A percentile compares a stretch with the other conserved stretches of the same genome.
phyloP scores from a whole-genome alignment of 2,888 invertebrate genomes.

The Drosophila conformis region DNA sequence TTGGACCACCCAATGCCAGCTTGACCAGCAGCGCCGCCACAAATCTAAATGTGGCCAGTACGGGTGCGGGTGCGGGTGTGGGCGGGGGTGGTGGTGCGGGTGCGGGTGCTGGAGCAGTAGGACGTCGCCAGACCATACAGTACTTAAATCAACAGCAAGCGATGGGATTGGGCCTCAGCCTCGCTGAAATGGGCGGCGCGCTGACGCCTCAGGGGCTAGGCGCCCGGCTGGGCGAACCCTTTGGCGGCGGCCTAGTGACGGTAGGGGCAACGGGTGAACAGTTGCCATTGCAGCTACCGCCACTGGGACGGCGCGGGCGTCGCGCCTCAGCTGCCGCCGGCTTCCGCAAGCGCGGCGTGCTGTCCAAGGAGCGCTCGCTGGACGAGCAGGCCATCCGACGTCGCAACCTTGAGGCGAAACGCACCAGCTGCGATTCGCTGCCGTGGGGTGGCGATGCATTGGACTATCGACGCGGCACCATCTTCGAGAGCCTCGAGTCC shows the following conservation, averaged over 20 bases:
- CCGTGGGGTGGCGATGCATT: slow-evolving; percentile 83
- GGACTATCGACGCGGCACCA: slow-evolving; percentile 83
- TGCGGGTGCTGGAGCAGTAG: neutral
- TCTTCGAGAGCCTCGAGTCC: slow-evolving; percentile 84
- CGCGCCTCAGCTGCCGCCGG: slow-evolving; percentile 83
- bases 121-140: slow-evolving; percentile 84
- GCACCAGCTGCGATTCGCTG: slow-evolving; percentile 84
- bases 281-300: slow-evolving; percentile 71
- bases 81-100: slow-evolving; percentile 6
- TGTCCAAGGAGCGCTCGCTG: slow-evolving; percentile 84
- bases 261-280: slow-evolving; percentile 49
- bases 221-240: slow-evolving; percentile 84
- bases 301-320: slow-evolving; percentile 79
- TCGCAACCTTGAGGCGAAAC: slow-evolving; percentile 86
- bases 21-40: slow-evolving; percentile 49
- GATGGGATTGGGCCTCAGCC: slow-evolving; percentile 62
- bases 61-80: slow-evolving; percentile 6
- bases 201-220: slow-evolving; percentile 74
- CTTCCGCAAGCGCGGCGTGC: slow-evolving; percentile 83
- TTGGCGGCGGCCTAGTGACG: slow-evolving; percentile 78
- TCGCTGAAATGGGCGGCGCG: slow-evolving; percentile 85
- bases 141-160: slow-evolving; percentile 81
- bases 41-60: slow-evolving; percentile 23
- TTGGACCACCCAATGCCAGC: slow-evolving; percentile 53
- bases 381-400: slow-evolving; percentile 85